A percentile compares a stretch with the other conserved stretches of the same genome.
phyloP scores from a whole-genome alignment of 2,888 invertebrate genomes.

The Ametastegia equiseti region DNA sequence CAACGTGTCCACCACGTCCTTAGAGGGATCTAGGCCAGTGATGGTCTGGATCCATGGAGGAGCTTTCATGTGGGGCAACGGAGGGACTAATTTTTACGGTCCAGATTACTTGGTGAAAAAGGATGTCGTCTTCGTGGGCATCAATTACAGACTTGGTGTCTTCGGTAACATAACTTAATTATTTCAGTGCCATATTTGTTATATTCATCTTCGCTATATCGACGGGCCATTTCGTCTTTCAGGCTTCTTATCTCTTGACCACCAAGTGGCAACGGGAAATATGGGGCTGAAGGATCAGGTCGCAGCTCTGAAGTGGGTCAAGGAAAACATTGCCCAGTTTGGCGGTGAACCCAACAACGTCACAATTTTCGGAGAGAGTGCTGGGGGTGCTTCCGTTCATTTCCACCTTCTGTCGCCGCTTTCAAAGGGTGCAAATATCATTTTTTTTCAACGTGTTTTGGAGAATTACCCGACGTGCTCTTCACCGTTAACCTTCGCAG shows the following conservation, averaged over 20 bases:
- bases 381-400: slow-evolving; percentile 60
- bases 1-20: slow-evolving; percentile 74
- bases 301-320: slow-evolving; percentile 64
- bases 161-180: slow-evolving; percentile 4
- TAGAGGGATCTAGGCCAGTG: slow-evolving; percentile 56
- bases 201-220: background rate
- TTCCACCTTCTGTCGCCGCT: slow-evolving; percentile 60
- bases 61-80: slow-evolving; percentile 52
- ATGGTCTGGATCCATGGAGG: slow-evolving; percentile 73
- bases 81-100: background rate
- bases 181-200: no score
- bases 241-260: slow-evolving; percentile 67
- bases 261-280: slow-evolving; percentile 65
- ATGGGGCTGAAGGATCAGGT: slow-evolving; percentile 67
- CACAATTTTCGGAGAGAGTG: slow-evolving; percentile 66
- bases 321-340: slow-evolving; percentile 64
- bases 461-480: background rate
- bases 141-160: slow-evolving; percentile 30
- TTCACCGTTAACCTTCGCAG: background rate
- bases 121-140: slow-evolving; percentile 11
- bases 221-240: background rate
- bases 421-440: slow-evolving; percentile 59
- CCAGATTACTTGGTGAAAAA: slow-evolving; percentile 24
- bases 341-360: slow-evolving; percentile 66
- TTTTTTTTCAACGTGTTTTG: background rate